Percentiles rank a stretch among this genome's conserved stretches.
These are phyloP conservation scores for Zoanthus solanderi DNA, from an alignment of 92 coral and sea anemone species.

Conservation along the genomic window DNA sequence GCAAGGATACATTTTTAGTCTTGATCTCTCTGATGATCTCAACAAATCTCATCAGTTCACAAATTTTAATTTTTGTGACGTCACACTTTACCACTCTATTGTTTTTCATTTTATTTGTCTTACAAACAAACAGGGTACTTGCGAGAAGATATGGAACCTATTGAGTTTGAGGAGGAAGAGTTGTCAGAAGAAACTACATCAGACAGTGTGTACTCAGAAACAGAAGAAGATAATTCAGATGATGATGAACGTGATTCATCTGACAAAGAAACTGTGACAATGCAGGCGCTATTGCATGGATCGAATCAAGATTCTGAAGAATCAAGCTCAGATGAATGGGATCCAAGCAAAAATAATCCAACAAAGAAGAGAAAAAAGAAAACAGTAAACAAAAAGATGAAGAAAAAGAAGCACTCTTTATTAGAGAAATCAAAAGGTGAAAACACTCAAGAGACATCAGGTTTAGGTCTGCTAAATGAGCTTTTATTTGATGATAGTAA, in stretches of 20 bases:
- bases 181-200: constrained; percentile 71
- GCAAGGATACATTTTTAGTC: too few relatives aligned
- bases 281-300: constrained; percentile 68
- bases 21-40: too few relatives aligned
- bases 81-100: neutral
- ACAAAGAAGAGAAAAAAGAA: constrained; percentile 64
- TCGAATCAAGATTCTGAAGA: constrained; percentile 69
- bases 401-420: constrained; percentile 30
- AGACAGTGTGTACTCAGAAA: constrained; percentile 52
- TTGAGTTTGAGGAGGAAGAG: constrained; percentile 84
- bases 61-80: too few relatives aligned
- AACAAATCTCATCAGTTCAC: too few relatives aligned
- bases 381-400: constrained; percentile 56
- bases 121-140: constrained; percentile 77
- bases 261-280: constrained; percentile 66
- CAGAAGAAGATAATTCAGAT: constrained; percentile 53
- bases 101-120: neutral
- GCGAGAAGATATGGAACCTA: constrained; percentile 88
- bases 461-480: neutral
- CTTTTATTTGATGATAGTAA: constrained; percentile 7
- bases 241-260: constrained; percentile 68
- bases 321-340: constrained; percentile 87
- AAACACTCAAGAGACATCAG: neutral
- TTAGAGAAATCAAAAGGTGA: neutral
- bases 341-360: constrained; percentile 86